Evolutionary conservation across 1,140 invertebrate species (phyloP).

Genomic region (Cardiocondyla obscurior): DNA sequence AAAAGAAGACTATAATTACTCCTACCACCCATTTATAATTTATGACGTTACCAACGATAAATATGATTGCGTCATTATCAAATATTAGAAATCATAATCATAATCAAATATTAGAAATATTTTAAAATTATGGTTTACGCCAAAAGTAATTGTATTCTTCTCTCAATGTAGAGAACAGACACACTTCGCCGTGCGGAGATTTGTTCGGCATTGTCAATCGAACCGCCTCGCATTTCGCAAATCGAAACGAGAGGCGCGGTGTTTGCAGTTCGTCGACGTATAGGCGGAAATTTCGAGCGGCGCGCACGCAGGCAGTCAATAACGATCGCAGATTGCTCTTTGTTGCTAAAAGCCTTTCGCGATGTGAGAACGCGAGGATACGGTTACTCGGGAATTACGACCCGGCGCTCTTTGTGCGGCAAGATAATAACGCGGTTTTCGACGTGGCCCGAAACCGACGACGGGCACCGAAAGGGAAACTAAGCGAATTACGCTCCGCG

Average conservation of each 20-base stretch:
- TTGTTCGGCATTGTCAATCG: not conserved
- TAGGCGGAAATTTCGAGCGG: not conserved
- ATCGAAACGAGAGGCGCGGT: no score
- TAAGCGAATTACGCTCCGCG: constrained; percentile 47
- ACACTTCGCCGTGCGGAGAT: not conserved
- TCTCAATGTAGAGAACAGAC: not conserved
- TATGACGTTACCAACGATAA: no score
- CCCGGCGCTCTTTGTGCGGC: constrained; percentile 36
- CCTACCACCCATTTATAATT: no score
- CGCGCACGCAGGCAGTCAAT: constrained; percentile 3
- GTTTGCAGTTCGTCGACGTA: not conserved
- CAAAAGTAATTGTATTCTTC: no score
- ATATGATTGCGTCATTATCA: no score
- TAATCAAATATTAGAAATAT: no score
- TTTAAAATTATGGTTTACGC: no score
- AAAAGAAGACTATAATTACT: no score
- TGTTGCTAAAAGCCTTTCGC: constrained; percentile 33
- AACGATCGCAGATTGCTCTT: constrained; percentile 39
- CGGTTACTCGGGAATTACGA: constrained; percentile 39
- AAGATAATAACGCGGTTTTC: constrained; percentile 52
- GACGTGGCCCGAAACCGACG: constrained; percentile 41
- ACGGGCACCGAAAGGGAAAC: constrained; percentile 44
- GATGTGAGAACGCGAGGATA: not conserved
- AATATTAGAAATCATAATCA: no score
- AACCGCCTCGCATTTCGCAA: not conserved